phyloP scores from a whole-genome alignment of 92 coral and sea anemone species.

The Zoanthus solanderi region DNA sequence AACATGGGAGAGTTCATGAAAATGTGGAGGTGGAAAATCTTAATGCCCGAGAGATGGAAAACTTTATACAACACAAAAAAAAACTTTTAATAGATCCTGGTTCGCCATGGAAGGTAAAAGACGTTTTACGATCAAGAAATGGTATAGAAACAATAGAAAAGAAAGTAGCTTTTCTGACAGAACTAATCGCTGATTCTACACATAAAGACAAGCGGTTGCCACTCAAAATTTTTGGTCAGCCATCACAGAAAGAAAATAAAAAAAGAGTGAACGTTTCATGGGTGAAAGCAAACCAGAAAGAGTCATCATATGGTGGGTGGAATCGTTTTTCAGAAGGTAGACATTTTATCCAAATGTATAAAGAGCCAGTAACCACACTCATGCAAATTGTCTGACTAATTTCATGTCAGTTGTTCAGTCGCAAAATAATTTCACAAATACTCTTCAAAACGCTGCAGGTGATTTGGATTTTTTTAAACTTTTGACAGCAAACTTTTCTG shows the following conservation, averaged over 20 bases:
- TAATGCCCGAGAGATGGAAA: not conserved
- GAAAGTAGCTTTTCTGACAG: not conserved
- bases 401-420: not conserved
- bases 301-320: conserved; percentile 33
- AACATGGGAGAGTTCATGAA: not conserved
- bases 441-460: not conserved
- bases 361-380: not conserved
- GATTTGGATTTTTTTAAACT: not conserved
- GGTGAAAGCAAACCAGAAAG: conserved; percentile 1
- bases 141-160: not conserved
- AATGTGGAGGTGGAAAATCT: not conserved
- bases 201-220: not conserved
- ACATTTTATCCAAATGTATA: not conserved
- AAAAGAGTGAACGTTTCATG: conserved; percentile 13
- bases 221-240: not conserved
- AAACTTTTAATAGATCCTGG: not conserved
- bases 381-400: not conserved
- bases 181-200: not conserved
- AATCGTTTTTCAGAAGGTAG: not conserved
- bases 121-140: not conserved
- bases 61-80: not conserved
- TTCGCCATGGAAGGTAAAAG: not conserved
- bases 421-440: not conserved
- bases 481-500: not conserved
- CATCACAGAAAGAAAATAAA: not conserved